Base-by-base conservation (phyloP, 2,888 invertebrate species). In the Eumerus sabulonum region DNA sequence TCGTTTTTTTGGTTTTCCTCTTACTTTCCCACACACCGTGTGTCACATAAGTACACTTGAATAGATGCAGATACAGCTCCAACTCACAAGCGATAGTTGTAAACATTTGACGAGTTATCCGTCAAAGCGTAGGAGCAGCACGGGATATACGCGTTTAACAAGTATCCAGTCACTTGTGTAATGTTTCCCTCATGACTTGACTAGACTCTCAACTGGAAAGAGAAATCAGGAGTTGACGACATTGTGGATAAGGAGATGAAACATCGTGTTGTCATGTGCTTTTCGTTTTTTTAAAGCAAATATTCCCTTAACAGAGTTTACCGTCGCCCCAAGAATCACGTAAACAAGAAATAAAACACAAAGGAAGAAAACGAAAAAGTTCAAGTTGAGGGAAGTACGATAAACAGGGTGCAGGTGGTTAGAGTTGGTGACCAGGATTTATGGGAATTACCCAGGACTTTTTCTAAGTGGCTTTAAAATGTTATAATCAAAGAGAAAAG, bases 11-110 rank as follows among this genome's bases (percentile, higher is more conserved):
- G n/a, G n/a, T n/a, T n/a, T 62, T 62, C 42, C 16, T 27, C 40
- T 42, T 27, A 9, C 27, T 44, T 63, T 47, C 38, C 60, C 60
- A 48, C 40, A 48, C 60, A 40, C n/a, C 40, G 40, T 27, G 3
- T 7, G 27, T 27, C 27, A 27, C 2, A 27, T 7, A 27, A 2
- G 7, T 27, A 27, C 27, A 7, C 27, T 27, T 27, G 27, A 7
- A 27, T 27, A 7, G 27, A 27, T 27, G 27, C 27, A 27, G 27
- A 27, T 27, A 7, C 27, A 27, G 27, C n/a, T n/a, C n/a, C n/a
- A n/a, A n/a, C n/a, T n/a, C n/a, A n/a, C n/a, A 40, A 2, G 40
- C 11, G n/a, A 9, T 40, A n/a, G 40, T n/a, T 40, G 40, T 40
- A 40, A 40, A 40, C 40, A 40, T 11, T 40, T 40, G 12, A 27